Evolutionary conservation across 1,140 invertebrate species (phyloP).

Genomic region (Rhopalosiphum maidis): DNA sequence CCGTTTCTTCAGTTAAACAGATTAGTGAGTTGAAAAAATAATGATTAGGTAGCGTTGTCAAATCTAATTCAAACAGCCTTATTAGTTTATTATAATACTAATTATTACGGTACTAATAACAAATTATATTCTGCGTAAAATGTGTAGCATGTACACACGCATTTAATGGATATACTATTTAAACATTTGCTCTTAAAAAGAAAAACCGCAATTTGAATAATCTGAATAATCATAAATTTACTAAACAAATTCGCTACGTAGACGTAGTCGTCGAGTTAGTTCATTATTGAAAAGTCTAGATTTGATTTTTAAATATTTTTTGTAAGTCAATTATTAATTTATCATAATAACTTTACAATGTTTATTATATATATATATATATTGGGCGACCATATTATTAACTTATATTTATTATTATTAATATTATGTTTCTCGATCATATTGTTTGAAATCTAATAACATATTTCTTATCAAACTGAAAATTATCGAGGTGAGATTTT

Average conservation of each 20-base stretch:
- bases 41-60: neutral
- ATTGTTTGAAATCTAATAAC: neutral
- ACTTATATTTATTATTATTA: conserved; percentile 22
- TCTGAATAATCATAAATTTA: neutral
- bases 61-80: neutral
- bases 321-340: conserved; percentile 46
- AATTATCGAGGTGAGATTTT: neutral
- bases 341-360: conserved; percentile 26
- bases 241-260: neutral
- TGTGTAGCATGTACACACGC: neutral
- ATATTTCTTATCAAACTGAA: conserved; percentile 26
- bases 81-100: conserved; percentile 13
- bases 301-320: conserved; percentile 48
- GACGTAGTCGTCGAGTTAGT: conserved; percentile 25
- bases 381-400: neutral
- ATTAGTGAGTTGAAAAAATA: neutral
- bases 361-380: neutral
- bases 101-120: neutral
- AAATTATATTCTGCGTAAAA: conserved; percentile 13
- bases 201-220: neutral
- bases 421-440: conserved; percentile 19
- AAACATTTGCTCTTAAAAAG: neutral
- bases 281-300: conserved; percentile 12
- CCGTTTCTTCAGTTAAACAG: neutral
- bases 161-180: neutral